These are phyloP conservation scores for Ictidomys tridecemlineatus DNA, from an alignment of 2,113 vertebrate genomes.

Conservation along the genomic window DNA sequence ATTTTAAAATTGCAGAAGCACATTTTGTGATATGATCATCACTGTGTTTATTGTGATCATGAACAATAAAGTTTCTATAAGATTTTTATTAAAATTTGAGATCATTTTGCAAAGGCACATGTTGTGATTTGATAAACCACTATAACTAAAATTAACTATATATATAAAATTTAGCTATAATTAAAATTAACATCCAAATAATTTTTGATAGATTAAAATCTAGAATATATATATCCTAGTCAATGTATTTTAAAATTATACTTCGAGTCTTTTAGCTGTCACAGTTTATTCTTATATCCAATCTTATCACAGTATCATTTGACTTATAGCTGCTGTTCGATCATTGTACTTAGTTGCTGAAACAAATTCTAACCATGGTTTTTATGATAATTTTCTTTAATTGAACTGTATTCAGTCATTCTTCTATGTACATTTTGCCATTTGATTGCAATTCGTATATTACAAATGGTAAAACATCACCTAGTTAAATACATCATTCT, in stretches of 20 bases:
- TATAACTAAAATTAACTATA: not conserved
- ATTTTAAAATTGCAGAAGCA: not conserved
- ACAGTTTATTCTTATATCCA: not conserved
- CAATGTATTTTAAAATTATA: not conserved
- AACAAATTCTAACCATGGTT: not conserved
- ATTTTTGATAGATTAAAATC: constrained; percentile 37
- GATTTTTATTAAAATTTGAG: not conserved
- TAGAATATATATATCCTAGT: not conserved
- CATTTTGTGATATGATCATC: not conserved
- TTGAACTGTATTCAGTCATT: not conserved
- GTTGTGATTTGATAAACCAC: not conserved
- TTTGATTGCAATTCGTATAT: constrained; percentile 27
- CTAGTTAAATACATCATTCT: not conserved
- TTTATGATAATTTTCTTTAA: not conserved
- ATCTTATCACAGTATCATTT: not conserved
- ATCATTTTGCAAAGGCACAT: not conserved
- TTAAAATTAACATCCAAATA: not conserved
- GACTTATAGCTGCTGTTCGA: not conserved
- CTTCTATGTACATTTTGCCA: not conserved
- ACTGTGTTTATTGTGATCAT: not conserved
- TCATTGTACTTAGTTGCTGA: not conserved
- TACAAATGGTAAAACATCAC: not conserved
- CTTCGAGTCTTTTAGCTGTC: not conserved
- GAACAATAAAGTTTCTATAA: not conserved
- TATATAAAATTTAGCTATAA: too few species aligned